Conservation (phyloP, 30 jellyfish, hydroid and myxozoan genomes). For the Chironex yamaguchii region DNA sequence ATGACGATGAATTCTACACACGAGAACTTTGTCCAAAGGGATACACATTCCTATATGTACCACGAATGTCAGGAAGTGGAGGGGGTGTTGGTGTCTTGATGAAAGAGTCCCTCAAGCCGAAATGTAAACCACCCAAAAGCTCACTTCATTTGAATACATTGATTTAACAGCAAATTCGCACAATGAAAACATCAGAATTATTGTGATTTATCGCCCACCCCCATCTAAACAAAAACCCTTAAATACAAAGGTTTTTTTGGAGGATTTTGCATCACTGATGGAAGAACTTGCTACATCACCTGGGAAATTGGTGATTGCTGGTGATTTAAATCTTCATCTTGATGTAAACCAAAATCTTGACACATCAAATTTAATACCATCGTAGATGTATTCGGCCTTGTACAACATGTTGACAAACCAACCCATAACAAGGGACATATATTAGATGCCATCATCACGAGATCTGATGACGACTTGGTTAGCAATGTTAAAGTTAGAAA, state of each 20-base stretch:
- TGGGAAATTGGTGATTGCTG: conserved; percentile 47
- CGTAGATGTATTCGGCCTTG: conserved; percentile 29
- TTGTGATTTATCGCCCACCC: conserved; percentile 64
- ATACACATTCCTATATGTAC: not conserved
- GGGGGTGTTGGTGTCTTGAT: not conserved
- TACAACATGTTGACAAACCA: conserved; percentile 22
- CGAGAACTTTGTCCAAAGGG: not conserved
- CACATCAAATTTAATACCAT: conserved; percentile 13
- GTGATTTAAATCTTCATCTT: conserved; percentile 46
- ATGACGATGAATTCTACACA: not conserved
- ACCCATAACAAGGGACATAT: conserved; percentile 27
- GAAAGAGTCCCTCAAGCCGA: not conserved
- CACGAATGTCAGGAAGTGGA: not conserved
- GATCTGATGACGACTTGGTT: conserved; percentile 9
- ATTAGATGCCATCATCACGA: conserved; percentile 23
- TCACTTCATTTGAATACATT: not conserved
- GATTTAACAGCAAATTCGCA: too few relatives aligned
- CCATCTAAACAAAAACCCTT: conserved; percentile 26
- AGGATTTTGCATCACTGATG: conserved; percentile 10
- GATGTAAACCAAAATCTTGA: conserved; percentile 14
- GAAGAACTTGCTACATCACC: conserved; percentile 28
- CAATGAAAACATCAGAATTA: too few relatives aligned
- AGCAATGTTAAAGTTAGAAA: not conserved
- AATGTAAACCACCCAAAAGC: not conserved
- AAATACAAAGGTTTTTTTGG: conserved; percentile 22